Percentiles rank a stretch among this genome's conserved stretches.
These are phyloP conservation scores for Harpagoxenus sublaevis DNA, from an alignment of 2,888 invertebrate species.

Conservation along the genomic window DNA sequence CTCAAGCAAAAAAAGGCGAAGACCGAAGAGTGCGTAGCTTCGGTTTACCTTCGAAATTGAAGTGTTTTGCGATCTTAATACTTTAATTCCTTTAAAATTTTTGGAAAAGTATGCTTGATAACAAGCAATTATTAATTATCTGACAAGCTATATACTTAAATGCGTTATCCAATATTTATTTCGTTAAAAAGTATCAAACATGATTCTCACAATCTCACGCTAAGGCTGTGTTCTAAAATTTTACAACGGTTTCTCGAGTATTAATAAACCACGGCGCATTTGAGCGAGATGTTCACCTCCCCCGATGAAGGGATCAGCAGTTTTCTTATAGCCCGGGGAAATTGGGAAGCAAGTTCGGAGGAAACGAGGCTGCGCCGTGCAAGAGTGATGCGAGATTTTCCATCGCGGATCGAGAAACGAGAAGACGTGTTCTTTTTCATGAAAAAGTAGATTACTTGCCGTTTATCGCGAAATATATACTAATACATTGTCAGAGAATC, in stretches of 20 bases:
- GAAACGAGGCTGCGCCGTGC: constrained; percentile 27
- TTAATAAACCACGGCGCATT: constrained; percentile 48
- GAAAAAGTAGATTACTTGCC: background rate
- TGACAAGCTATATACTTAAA: background rate
- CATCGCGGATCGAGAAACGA: background rate
- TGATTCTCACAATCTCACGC: constrained; percentile 13
- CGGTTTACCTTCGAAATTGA: background rate
- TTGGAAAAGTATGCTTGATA: background rate
- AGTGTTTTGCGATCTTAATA: background rate
- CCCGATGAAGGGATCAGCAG: constrained; percentile 51
- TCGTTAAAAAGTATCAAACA: background rate
- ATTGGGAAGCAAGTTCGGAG: constrained; percentile 48
- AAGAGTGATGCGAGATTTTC: constrained; percentile 31
- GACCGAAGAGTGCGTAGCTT: background rate
- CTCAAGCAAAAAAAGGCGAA: constrained; percentile 40
- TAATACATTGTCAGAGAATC: background rate
- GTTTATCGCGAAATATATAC: background rate
- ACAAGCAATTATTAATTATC: background rate
- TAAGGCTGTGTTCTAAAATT: constrained; percentile 16
- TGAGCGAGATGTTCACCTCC: constrained; percentile 28
- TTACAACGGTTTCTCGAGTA: constrained; percentile 24
- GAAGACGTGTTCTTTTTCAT: background rate
- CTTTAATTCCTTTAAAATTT: background rate
- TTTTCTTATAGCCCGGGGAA: constrained; percentile 44
- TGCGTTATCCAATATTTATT: constrained; percentile 6